Evolutionary conservation across 1,140 invertebrate species (phyloP).

Genomic region (Streblospio benedicti): DNA sequence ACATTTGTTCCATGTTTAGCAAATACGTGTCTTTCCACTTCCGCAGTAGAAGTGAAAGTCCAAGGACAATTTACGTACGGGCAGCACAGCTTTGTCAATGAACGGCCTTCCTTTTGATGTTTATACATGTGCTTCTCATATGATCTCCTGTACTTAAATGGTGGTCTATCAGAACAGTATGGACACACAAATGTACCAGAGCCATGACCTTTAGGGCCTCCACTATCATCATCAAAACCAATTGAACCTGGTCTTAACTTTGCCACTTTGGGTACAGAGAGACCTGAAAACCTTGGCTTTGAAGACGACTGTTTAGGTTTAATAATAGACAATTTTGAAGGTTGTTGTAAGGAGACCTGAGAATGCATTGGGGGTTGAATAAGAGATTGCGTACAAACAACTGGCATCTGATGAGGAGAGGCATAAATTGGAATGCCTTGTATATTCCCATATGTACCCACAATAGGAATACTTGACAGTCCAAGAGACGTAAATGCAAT

Average conservation of each 20-base stretch:
- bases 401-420: too few species aligned
- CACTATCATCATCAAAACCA: neutral
- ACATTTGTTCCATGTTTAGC: neutral
- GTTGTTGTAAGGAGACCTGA: too few species aligned
- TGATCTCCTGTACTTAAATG: slow-evolving; percentile 6
- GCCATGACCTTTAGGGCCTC: neutral
- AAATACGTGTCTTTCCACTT: neutral
- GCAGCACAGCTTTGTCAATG: too few species aligned
- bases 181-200: slow-evolving; percentile 9
- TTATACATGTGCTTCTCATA: slow-evolving; percentile 10
- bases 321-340: neutral
- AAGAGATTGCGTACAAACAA: too few species aligned
- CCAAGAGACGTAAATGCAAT: too few species aligned
- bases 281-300: neutral
- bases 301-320: neutral
- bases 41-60: neutral
- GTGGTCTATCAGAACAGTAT: neutral
- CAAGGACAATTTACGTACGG: too few species aligned
- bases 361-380: too few species aligned
- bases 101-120: neutral
- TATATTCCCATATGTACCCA: too few species aligned
- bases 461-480: too few species aligned
- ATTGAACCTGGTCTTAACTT: neutral
- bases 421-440: too few species aligned
- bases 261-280: neutral